phyloP scores from a whole-genome alignment of 2,888 invertebrate species.

The Ectemnius cavifrons region DNA sequence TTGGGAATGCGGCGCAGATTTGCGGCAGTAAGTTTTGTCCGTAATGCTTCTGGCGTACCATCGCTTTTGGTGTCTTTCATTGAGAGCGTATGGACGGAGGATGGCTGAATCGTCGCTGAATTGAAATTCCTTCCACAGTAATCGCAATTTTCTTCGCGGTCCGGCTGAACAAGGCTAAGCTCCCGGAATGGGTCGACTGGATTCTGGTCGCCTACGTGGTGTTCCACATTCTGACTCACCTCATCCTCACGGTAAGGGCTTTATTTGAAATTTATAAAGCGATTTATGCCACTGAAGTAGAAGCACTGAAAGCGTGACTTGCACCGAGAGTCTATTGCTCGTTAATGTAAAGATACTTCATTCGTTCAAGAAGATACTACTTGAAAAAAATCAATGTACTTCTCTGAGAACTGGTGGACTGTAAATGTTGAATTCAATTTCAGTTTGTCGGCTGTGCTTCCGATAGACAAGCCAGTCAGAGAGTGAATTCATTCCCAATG shows the following conservation, averaged over 20 bases:
- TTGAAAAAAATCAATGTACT: too few species aligned
- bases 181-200: constrained; percentile 93
- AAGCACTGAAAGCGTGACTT: neutral
- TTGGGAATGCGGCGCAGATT: constrained; percentile 93
- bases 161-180: constrained; percentile 89
- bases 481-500: constrained; percentile 91
- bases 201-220: constrained; percentile 93
- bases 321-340: too few species aligned
- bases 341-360: too few species aligned
- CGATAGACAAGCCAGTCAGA: constrained; percentile 85
- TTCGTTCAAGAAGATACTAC: too few species aligned
- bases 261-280: constrained; percentile 23
- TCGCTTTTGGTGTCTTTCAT: neutral
- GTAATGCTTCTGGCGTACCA: neutral
- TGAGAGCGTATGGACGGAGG: constrained; percentile 8
- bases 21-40: constrained; percentile 85
- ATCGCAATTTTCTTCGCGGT: constrained; percentile 96
- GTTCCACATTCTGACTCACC: constrained; percentile 92
- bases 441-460: constrained; percentile 89
- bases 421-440: constrained; percentile 61
- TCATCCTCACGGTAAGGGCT: constrained; percentile 88
- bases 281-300: neutral
- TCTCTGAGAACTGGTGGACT: too few species aligned
- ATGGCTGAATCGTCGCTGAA: constrained; percentile 30
- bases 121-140: constrained; percentile 82